Base-by-base conservation (phyloP, 2,888 invertebrate species). In the Drosophila rellima region DNA sequence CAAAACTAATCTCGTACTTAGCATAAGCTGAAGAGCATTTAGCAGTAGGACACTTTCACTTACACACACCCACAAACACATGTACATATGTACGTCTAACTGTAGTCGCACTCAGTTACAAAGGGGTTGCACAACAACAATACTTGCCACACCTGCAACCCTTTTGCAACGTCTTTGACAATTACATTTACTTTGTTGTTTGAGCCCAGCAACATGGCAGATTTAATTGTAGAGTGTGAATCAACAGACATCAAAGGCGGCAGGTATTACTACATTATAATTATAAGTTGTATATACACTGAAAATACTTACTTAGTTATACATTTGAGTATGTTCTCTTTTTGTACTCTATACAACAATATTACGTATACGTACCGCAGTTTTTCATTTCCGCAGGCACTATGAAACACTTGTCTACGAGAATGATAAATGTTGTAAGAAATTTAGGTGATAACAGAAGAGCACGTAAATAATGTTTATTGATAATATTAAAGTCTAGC, bases 121-220 rank as follows among this genome's bases (percentile, higher is more conserved):
- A 79, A 69, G 82, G 85, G 90, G 90, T 80, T 78, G 73, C 51
- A 37, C 20, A 29, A 29, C 13, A 40, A 31, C 3, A 18, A 31
- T 4, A 20, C 35, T 13, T 26, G 47, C 23, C 15, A 54, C 39
- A 23, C 17, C n/a, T 17, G 44, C 78, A 79, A 65, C 65, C 75
- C 64, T 44, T 26, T 26, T 26, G n/a, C 18, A 45, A 35, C 60
- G 37, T 37, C 74, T 31, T 26, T 39, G 68, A 73, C 82, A 85
- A 85, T 83, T 90, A 59, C 64, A 78, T 84, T 88, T 80, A 75
- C 74, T 82, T 74, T 88, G 90, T 88, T 90, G 91, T 70, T 80
- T 42, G 91, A 90, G 90, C 90, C 90, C 90, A 77, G 71, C 90
- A 90, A 85, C 90, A 90, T 74, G 77, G 78, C 75, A 77, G 76